Evolutionary conservation across 1,140 invertebrate genomes (phyloP).

Genomic region (Saccostrea echinata): DNA sequence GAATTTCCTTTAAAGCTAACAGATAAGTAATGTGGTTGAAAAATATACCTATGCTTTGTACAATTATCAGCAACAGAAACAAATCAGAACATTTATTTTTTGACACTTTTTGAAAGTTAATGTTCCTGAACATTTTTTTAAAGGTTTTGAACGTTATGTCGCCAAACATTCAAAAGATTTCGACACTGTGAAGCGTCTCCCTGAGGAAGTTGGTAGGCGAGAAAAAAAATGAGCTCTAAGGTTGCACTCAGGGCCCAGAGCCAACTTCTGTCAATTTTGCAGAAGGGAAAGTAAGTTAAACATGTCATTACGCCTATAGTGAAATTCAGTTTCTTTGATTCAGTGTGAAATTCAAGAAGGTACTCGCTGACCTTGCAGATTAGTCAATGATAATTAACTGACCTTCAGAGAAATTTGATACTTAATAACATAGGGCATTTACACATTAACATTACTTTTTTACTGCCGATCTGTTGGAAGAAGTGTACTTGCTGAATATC

Average conservation of each 20-base stretch:
- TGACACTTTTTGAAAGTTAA: not conserved
- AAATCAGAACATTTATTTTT: not conserved
- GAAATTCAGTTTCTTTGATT: too few relatives aligned
- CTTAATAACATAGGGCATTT: too few relatives aligned
- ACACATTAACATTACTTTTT: too few relatives aligned
- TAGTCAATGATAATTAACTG: not conserved
- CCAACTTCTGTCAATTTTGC: not conserved
- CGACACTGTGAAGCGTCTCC: not conserved
- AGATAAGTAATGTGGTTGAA: not conserved
- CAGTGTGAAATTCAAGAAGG: not conserved
- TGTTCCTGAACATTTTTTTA: not conserved
- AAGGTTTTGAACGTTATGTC: not conserved
- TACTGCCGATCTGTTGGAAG: too few relatives aligned
- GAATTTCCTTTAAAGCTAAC: not conserved
- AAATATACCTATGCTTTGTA: not conserved
- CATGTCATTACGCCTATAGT: not conserved
- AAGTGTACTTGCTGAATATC: too few relatives aligned
- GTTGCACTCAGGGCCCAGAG: not conserved
- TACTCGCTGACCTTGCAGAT: conserved; percentile 16
- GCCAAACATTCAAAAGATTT: not conserved
- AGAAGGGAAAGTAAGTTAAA: not conserved
- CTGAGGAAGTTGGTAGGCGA: not conserved
- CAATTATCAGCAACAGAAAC: not conserved
- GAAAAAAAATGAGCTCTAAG: not conserved
- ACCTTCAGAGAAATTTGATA: not conserved